These are phyloP conservation scores for Lycopodina hypogea DNA, from an alignment of 37 sponge, comb jelly and placozoan species.

Conservation along the genomic window DNA sequence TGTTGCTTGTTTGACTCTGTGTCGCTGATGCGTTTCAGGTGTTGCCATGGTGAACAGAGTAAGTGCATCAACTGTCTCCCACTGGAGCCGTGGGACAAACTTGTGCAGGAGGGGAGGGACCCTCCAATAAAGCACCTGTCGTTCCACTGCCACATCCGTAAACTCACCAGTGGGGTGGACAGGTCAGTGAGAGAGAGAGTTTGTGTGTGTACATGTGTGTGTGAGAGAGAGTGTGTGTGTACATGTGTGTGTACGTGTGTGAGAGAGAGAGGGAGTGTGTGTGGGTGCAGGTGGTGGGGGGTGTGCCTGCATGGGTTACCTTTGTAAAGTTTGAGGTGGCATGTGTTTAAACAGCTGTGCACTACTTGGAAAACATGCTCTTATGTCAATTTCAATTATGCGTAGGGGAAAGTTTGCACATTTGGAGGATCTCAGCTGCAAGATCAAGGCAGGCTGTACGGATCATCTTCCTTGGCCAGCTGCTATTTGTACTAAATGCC, in stretches of 20 bases:
- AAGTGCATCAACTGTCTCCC: slow-evolving; percentile 94
- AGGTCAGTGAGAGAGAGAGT: slow-evolving; percentile 39
- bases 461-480: slow-evolving; percentile 94
- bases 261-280: neutral
- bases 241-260: neutral
- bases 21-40: too few species aligned
- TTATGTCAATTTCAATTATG: too few species aligned
- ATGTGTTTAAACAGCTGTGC: too few species aligned
- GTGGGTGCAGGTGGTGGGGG: neutral
- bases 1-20: too few species aligned
- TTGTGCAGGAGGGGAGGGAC: slow-evolving; percentile 63
- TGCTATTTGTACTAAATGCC: slow-evolving; percentile 92
- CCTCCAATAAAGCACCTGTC: slow-evolving; percentile 93
- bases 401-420: slow-evolving; percentile 81
- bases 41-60: slow-evolving; percentile 78
- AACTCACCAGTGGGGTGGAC: slow-evolving; percentile 87
- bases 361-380: too few species aligned
- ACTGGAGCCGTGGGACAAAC: slow-evolving; percentile 84
- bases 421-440: slow-evolving; percentile 85
- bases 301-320: neutral
- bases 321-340: too few species aligned
- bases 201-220: neutral
- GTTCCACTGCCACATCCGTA: slow-evolving; percentile 84
- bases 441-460: slow-evolving; percentile 77
- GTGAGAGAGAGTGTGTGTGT: too few species aligned